A percentile compares a stretch with the other conserved stretches of the same genome.
These are phyloP conservation scores for Ceramica pisi DNA, from an alignment of 2,888 invertebrate species.

Conservation along the genomic window DNA sequence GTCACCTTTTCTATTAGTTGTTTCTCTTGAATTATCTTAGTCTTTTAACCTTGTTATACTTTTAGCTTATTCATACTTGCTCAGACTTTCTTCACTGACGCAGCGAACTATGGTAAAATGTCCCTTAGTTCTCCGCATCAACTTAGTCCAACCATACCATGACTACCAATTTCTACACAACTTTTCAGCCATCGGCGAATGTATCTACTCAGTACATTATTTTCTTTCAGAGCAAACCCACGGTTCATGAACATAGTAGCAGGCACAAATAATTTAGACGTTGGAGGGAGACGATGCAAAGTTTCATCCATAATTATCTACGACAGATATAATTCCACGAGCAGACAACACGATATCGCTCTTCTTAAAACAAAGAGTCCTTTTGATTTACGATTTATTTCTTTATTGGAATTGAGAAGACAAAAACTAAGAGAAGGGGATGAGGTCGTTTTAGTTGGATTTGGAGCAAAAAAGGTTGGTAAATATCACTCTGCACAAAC, in stretches of 20 bases:
- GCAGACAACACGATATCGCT: conserved; percentile 82
- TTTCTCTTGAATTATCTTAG: too few relatives aligned
- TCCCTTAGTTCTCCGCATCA: too few relatives aligned
- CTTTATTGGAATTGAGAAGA: conserved; percentile 70
- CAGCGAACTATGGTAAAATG: too few relatives aligned
- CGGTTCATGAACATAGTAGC: conserved; percentile 78
- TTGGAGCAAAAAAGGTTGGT: conserved; percentile 80
- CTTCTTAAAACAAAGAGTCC: conserved; percentile 74
- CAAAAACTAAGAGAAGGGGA: conserved; percentile 77
- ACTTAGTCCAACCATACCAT: too few relatives aligned
- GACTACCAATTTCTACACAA: too few relatives aligned
- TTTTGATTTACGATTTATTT: conserved; percentile 74
- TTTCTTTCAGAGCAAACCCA: conserved; percentile 78
- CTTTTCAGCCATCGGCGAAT: background rate
- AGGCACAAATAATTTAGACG: conserved; percentile 82
- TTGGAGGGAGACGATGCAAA: conserved; percentile 73
- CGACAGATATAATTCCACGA: conserved; percentile 72
- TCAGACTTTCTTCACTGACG: too few relatives aligned
- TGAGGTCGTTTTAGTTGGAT: conserved; percentile 79
- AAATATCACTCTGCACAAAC: background rate
- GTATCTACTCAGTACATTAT: background rate
- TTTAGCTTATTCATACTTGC: too few relatives aligned
- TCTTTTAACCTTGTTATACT: too few relatives aligned
- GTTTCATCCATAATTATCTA: conserved; percentile 75
- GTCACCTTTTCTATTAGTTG: too few relatives aligned